phyloP scores from a whole-genome alignment of 2,888 invertebrate species.

The Blera fallax region DNA sequence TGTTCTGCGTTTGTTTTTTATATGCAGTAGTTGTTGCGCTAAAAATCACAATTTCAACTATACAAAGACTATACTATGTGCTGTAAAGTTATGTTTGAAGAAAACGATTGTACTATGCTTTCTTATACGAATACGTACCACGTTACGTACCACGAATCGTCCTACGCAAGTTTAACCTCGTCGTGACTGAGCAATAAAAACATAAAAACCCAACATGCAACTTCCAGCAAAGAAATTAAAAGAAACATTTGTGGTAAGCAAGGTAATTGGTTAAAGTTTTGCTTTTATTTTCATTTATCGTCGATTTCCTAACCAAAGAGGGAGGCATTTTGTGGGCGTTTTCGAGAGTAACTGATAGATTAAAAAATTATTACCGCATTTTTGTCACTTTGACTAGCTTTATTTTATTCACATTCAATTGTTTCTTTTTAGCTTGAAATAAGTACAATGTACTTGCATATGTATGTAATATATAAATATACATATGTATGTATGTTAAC shows the following conservation, averaged over 20 bases:
- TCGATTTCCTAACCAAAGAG: neutral
- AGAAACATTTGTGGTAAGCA: neutral
- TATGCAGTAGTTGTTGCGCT: neutral
- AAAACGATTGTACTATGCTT: neutral
- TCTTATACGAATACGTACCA: neutral
- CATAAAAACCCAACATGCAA: neutral
- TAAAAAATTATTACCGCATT: conserved; percentile 16
- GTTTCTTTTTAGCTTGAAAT: conserved; percentile 2
- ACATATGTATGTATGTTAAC: neutral
- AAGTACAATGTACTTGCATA: neutral
- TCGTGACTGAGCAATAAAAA: neutral
- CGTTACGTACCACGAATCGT: neutral
- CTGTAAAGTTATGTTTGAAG: neutral
- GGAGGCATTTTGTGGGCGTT: neutral
- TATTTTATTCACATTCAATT: conserved; percentile 66
- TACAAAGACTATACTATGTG: neutral
- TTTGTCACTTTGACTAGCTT: conserved; percentile 75
- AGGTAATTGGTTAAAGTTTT: neutral
- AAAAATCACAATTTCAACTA: neutral
- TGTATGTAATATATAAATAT: neutral
- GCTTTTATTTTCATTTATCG: neutral
- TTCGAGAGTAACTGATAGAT: neutral
- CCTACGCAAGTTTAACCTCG: neutral
- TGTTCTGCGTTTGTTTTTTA: conserved; percentile 7
- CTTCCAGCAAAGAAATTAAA: neutral